Conservation (phyloP, 1,140 invertebrate species). For the Glossosoma conforme region DNA sequence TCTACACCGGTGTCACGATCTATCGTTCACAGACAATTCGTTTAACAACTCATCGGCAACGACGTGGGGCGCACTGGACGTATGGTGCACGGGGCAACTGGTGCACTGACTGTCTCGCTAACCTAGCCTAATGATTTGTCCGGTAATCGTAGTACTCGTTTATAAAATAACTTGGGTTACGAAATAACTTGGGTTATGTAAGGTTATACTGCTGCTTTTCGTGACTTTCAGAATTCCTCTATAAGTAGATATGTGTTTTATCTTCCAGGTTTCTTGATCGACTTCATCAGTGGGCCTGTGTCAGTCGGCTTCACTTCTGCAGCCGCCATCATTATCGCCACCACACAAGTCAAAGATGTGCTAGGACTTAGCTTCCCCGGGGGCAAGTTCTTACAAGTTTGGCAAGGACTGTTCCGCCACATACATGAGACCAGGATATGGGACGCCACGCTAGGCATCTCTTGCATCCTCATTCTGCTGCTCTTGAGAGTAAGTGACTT, state of each 20-base stretch:
- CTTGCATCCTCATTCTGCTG: conserved; percentile 63
- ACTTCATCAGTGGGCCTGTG: conserved; percentile 89
- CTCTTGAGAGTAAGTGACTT: conserved; percentile 58
- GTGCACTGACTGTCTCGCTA: too few species aligned
- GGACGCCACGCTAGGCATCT: conserved; percentile 61
- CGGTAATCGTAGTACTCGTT: too few species aligned
- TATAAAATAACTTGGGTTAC: too few species aligned
- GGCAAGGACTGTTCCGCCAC: conserved; percentile 60
- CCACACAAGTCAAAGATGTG: conserved; percentile 78
- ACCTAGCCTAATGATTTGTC: too few species aligned
- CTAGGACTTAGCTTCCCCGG: conserved; percentile 63
- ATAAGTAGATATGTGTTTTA: background rate
- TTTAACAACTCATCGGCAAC: too few species aligned
- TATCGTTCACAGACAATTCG: too few species aligned
- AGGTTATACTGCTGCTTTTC: too few species aligned
- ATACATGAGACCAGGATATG: conserved; percentile 61
- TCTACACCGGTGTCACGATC: too few species aligned
- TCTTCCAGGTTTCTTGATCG: conserved; percentile 75
- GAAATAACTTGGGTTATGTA: too few species aligned
- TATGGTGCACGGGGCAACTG: too few species aligned
- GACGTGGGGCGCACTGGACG: too few species aligned
- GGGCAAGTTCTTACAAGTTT: conserved; percentile 60
- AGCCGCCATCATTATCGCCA: conserved; percentile 83
- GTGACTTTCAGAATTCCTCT: too few species aligned
- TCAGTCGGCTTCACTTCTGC: conserved; percentile 87